Conservation (phyloP, 2,888 invertebrate species). For the Odiellus spinosus region DNA sequence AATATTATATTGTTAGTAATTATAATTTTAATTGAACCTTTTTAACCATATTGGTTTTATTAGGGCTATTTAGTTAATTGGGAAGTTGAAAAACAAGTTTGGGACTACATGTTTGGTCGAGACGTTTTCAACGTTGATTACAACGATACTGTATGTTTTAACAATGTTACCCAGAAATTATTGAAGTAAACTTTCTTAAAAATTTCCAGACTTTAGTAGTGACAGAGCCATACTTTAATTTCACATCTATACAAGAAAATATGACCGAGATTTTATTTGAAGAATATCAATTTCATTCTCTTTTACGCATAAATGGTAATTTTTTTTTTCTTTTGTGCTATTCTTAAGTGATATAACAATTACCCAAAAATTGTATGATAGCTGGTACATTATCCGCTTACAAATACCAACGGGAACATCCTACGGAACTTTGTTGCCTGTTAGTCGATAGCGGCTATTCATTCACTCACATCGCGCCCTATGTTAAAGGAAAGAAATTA, state of each 20-base stretch:
- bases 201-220: slow-evolving; percentile 42
- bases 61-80: slow-evolving; percentile 83
- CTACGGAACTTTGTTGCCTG: slow-evolving; percentile 45
- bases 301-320: slow-evolving; percentile 28
- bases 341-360: too few relatives aligned
- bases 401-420: slow-evolving; percentile 42
- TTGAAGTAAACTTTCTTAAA: too few relatives aligned
- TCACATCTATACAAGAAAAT: slow-evolving; percentile 77
- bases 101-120: slow-evolving; percentile 86
- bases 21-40: background rate
- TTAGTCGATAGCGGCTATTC: slow-evolving; percentile 91
- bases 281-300: slow-evolving; percentile 76
- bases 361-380: slow-evolving; percentile 25
- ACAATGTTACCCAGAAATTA: too few relatives aligned
- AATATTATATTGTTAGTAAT: background rate
- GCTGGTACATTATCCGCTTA: slow-evolving; percentile 64
- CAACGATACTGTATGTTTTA: slow-evolving; percentile 24
- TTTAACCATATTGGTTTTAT: slow-evolving; percentile 19
- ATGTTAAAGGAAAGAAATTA: slow-evolving; percentile 56
- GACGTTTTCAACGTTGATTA: slow-evolving; percentile 60
- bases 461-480: slow-evolving; percentile 86
- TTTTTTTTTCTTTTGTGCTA: too few relatives aligned
- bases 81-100: slow-evolving; percentile 86
- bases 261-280: slow-evolving; percentile 94
- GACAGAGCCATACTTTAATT: slow-evolving; percentile 89